A percentile compares a stretch with the other conserved stretches of the same genome.
These are phyloP conservation scores for Tanytarsus gracilentus DNA, from an alignment of 2,888 invertebrate genomes.

Conservation along the genomic window DNA sequence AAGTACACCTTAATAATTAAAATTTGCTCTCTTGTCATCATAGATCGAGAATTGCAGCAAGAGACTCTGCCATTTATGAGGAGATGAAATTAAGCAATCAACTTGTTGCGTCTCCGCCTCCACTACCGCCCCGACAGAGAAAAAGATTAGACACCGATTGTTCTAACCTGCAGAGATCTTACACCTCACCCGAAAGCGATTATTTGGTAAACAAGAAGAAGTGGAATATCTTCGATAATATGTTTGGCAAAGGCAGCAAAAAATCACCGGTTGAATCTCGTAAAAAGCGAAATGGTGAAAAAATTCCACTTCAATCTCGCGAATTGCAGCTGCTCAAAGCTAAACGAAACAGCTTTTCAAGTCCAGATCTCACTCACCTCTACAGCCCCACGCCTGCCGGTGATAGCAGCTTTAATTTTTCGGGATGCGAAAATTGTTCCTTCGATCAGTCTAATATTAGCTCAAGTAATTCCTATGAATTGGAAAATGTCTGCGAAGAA, in stretches of 20 bases:
- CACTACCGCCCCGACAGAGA: constrained; percentile 39
- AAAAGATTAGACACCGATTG: constrained; percentile 40
- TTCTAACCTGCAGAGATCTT: constrained; percentile 38
- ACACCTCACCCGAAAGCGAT: constrained; percentile 42
- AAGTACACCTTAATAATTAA: background rate
- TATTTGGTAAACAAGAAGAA: constrained; percentile 38
- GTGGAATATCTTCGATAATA: constrained; percentile 33
- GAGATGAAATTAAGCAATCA: constrained; percentile 38
- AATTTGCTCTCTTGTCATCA: background rate
- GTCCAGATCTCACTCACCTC: constrained; percentile 39
- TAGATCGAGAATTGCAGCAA: too few relatives aligned
- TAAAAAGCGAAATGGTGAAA: constrained; percentile 29
- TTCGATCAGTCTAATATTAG: background rate
- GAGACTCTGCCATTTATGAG: constrained; percentile 37
- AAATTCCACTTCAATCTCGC: constrained; percentile 29
- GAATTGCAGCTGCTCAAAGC: constrained; percentile 28
- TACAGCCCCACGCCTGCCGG: background rate
- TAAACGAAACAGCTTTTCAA: constrained; percentile 43
- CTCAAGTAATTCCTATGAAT: constrained; percentile 16
- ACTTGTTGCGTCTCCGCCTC: constrained; percentile 29
- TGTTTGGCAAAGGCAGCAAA: constrained; percentile 37
- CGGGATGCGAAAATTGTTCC: background rate
- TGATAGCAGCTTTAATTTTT: background rate
- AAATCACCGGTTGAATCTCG: constrained; percentile 34
- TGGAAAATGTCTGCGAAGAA: constrained; percentile 1